Conservation (phyloP, 2,113 vertebrate species). For the Sminthopsis crassicaudata region DNA sequence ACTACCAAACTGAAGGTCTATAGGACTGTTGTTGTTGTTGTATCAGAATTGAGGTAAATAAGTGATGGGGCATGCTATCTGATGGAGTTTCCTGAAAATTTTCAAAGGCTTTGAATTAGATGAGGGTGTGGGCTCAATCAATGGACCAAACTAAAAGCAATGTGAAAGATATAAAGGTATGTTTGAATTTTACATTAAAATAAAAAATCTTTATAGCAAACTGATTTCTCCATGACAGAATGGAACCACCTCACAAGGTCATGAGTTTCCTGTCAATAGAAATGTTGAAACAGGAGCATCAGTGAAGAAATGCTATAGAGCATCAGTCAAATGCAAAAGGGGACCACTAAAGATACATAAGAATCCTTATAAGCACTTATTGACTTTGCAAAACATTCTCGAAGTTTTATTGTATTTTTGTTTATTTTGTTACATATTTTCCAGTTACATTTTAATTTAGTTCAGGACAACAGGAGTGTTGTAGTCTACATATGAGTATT, state of each 20-base stretch:
- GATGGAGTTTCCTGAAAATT: neutral
- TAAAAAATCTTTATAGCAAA: neutral
- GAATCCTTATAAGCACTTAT: neutral
- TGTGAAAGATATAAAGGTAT: neutral
- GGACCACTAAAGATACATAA: neutral
- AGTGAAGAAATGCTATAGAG: neutral
- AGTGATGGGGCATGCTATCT: neutral
- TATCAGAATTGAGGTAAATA: neutral
- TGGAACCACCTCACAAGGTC: neutral
- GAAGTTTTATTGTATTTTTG: neutral
- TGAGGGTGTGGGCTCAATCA: neutral
- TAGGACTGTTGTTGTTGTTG: too few species aligned
- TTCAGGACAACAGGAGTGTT: neutral
- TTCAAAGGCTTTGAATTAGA: neutral
- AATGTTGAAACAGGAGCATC: neutral
- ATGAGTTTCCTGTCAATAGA: neutral
- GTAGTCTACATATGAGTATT: neutral
- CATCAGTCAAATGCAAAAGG: neutral
- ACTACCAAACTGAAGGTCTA: too few species aligned
- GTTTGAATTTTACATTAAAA: neutral
- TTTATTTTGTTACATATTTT: neutral
- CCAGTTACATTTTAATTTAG: neutral
- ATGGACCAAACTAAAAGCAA: neutral
- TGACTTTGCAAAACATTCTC: neutral
- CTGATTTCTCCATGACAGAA: neutral